Base-by-base conservation (phyloP, 1,140 invertebrate genomes). In the Nilaparvata lugens region DNA sequence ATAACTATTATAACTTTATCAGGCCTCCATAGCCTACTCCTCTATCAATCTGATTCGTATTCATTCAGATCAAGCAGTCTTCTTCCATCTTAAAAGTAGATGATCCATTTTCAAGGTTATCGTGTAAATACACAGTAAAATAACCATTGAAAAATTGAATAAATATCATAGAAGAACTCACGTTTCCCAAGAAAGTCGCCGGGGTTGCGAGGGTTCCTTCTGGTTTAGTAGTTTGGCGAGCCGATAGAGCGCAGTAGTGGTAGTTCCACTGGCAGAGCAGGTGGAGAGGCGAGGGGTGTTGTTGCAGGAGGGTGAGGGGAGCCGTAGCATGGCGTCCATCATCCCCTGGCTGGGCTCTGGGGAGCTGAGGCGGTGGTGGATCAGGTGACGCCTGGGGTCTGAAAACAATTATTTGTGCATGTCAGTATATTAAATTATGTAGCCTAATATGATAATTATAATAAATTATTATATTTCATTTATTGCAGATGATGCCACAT, bases 141-240 rank as follows among this genome's bases (percentile, higher is more conserved):
- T n/a, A n/a, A n/a, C n/a, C n/a, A 57, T 13, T 13, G 14, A 35
- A 38, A 57, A 57, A 38, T 38, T 21, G 2, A 56, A 52, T 25
- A 42, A 42, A 54, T 40, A 21, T 23, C 9, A 42, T 45, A 52
- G 18, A 18, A 56, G 14, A 35, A 59, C 73, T 72, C 74, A 88
- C 87, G 84, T 82, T 72, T 90, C 87, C 87, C 87, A 89, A 67
- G 86, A 88, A 54, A 89, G 79, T 62, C 88, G 76, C 61, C 87
- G 74, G n/a, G 43, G 52, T 25, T 56, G 18, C 18, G 54, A 18
- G 25, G 56, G 62, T 61, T 69, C 72, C 61, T 78, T 66, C 70
- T 86, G 82, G 66, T 87, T 85, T 51, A 89, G 76, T 28, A 89
- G 75, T 62, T 83, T 78, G 6, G 86, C 81, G 24, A 89, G 74